These are phyloP conservation scores for Tichodroma muraria DNA, from an alignment of 2,113 vertebrate species.

Conservation along the genomic window DNA sequence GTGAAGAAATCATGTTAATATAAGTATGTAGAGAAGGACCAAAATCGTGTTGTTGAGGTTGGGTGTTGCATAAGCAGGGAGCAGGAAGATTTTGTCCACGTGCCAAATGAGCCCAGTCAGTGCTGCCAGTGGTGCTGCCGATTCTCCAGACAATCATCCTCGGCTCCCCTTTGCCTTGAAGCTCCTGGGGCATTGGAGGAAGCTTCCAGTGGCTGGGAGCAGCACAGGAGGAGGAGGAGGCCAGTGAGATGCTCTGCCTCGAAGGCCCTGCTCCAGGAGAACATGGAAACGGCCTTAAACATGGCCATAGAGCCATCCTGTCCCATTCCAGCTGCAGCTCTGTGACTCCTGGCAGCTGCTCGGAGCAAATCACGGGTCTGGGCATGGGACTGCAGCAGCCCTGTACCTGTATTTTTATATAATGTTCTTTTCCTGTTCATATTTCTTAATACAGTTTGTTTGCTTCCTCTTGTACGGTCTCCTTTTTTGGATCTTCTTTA, in stretches of 20 bases:
- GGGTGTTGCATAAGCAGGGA: slow-evolving; percentile 78
- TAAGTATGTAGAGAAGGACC: slow-evolving; percentile 92
- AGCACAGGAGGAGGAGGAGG: background rate
- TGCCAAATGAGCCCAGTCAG: slow-evolving; percentile 82
- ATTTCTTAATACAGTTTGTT: background rate
- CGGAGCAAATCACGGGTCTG: accelerated
- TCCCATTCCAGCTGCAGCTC: background rate
- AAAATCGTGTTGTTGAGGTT: slow-evolving; percentile 83
- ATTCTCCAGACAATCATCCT: slow-evolving; percentile 80
- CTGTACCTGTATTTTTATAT: background rate
- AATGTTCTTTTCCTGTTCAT: background rate
- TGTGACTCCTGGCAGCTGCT: background rate
- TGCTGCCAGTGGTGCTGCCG: background rate
- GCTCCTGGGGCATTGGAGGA: background rate
- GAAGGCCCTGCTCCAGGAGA: background rate
- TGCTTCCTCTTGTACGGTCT: background rate
- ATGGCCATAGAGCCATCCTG: background rate
- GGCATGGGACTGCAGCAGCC: background rate
- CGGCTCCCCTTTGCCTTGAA: background rate
- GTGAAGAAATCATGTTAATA: slow-evolving; percentile 90
- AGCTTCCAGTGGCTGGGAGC: background rate
- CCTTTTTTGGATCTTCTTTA: background rate
- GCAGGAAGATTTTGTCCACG: slow-evolving; percentile 69
- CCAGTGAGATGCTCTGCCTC: background rate
- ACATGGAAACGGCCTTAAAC: accelerated